Evolutionary conservation across 2,888 invertebrate genomes (phyloP).

Genomic region (Muscina levida): DNA sequence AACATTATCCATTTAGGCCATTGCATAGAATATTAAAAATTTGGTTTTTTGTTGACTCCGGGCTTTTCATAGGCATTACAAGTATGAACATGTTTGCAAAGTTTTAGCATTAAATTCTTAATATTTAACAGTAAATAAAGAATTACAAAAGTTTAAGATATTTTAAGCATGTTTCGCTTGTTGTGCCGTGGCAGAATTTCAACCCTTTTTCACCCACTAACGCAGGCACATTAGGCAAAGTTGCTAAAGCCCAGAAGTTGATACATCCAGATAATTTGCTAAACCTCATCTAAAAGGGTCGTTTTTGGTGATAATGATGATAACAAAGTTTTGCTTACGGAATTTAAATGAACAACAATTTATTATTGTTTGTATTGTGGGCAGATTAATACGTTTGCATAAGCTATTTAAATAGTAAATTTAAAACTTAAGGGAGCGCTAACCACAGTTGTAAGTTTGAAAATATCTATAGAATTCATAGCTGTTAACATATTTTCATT

Average conservation of each 20-base stretch:
- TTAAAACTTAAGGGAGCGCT: too few species aligned
- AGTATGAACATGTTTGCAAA: not conserved
- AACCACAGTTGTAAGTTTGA: too few species aligned
- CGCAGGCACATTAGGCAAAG: not conserved
- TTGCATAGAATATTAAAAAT: too few species aligned
- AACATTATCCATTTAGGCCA: too few species aligned
- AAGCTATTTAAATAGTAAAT: constrained; percentile 25
- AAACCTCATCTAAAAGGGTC: not conserved
- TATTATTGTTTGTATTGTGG: constrained; percentile 33
- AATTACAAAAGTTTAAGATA: not conserved
- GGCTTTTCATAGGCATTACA: not conserved
- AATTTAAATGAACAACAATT: constrained; percentile 34
- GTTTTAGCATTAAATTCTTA: not conserved
- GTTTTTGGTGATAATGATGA: constrained; percentile 29
- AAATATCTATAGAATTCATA: too few species aligned
- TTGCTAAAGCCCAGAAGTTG: not conserved
- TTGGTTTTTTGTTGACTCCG: too few species aligned
- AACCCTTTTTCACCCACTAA: not conserved
- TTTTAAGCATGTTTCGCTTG: not conserved
- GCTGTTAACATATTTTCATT: too few species aligned
- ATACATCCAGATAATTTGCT: not conserved
- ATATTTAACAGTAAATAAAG: constrained; percentile 5
- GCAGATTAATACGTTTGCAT: constrained; percentile 45
- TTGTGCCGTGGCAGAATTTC: not conserved
- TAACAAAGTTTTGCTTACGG: constrained; percentile 40